A percentile compares a stretch with the other conserved stretches of the same genome.
Conservation (phyloP, 2,888 invertebrate species). For the Cerastis leucographa region DNA sequence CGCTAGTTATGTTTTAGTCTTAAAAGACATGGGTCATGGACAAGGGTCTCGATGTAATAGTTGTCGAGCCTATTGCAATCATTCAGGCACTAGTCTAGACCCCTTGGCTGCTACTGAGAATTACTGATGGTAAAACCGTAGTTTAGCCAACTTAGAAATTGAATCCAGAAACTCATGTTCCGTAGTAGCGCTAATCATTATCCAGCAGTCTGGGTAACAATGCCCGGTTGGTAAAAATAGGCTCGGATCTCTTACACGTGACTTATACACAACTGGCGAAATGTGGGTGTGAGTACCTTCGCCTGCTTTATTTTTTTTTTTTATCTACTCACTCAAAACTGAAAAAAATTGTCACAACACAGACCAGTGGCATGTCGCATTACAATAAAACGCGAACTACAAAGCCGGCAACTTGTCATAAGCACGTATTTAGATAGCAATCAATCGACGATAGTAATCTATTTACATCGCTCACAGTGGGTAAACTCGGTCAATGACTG, state of each 20-base stretch:
- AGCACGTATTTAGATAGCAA: conserved; percentile 55
- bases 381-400: conserved; percentile 31
- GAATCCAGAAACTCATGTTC: background rate
- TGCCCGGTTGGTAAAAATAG: background rate
- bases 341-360: background rate
- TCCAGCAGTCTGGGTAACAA: background rate
- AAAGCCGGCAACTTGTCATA: conserved; percentile 25
- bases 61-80: background rate
- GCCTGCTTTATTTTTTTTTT: too few relatives aligned
- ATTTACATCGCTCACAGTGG: conserved; percentile 20
- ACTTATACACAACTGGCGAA: background rate
- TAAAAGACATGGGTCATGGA: too few relatives aligned
- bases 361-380: conserved; percentile 15
- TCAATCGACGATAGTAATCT: conserved; percentile 45
- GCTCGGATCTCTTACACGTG: background rate
- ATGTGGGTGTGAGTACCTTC: too few relatives aligned
- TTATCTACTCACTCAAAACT: background rate
- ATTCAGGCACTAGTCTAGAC: background rate
- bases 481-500: conserved; percentile 66
- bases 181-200: background rate
- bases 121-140: background rate
- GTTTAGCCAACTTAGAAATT: background rate
- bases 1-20: background rate
- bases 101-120: background rate
- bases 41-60: too few relatives aligned